Conservation (phyloP, 2,888 invertebrate genomes). For the Trichogramma evanescens region DNA sequence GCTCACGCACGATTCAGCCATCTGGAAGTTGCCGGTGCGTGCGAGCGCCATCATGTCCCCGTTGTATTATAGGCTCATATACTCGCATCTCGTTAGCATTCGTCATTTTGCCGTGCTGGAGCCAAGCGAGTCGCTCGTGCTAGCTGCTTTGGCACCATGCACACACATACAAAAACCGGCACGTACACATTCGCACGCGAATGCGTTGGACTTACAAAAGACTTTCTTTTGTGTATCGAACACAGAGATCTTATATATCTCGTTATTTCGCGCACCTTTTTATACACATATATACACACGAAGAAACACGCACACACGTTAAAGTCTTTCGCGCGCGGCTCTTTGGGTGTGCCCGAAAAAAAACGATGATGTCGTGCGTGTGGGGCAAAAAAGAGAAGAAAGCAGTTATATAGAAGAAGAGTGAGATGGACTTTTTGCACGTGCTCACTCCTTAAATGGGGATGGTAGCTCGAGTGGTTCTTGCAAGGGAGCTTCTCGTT, state of each 20-base stretch:
- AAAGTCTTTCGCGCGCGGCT: not conserved
- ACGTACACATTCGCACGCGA: too few species aligned
- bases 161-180: not conserved
- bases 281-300: not conserved
- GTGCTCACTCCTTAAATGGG: conserved; percentile 6
- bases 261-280: not conserved
- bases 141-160: not conserved
- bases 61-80: too few species aligned
- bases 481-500: too few species aligned
- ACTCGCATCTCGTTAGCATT: conserved; percentile 34
- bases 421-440: not conserved
- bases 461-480: not conserved
- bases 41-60: conserved; percentile 8
- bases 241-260: not conserved
- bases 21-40: conserved; percentile 33
- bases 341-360: not conserved
- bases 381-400: not conserved
- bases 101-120: conserved; percentile 28
- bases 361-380: conserved; percentile 13
- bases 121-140: not conserved
- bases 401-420: not conserved
- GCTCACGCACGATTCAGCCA: conserved; percentile 24
- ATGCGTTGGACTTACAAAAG: too few species aligned
- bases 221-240: not conserved
- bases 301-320: not conserved